Percentiles rank a stretch among this genome's conserved stretches.
Evolutionary conservation across 2,888 invertebrate genomes (phyloP).

Genomic region (Spilosoma lubricipeda): DNA sequence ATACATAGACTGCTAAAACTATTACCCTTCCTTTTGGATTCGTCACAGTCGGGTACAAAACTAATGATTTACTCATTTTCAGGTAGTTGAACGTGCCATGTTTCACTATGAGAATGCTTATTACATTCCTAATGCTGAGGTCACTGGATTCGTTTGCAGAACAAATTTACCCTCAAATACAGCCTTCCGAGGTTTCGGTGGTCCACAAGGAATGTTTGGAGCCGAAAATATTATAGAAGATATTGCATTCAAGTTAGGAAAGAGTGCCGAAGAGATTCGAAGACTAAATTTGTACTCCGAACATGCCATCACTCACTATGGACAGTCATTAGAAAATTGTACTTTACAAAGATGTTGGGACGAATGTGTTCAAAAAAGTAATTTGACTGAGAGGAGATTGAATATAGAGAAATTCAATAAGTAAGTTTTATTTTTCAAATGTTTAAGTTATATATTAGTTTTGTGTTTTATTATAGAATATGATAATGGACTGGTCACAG

Average conservation of each 20-base stretch:
- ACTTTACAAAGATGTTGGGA: conserved; percentile 92
- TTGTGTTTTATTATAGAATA: neutral
- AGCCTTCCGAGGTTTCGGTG: conserved; percentile 97
- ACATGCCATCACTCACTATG: conserved; percentile 92
- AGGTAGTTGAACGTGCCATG: conserved; percentile 94
- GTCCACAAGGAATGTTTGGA: conserved; percentile 96
- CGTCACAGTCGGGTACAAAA: neutral
- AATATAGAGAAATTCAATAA: conserved; percentile 90
- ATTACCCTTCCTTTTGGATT: too few relatives aligned
- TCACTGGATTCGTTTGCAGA: conserved; percentile 91
- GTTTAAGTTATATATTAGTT: too few relatives aligned
- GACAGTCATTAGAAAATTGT: conserved; percentile 90
- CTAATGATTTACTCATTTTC: conserved; percentile 30
- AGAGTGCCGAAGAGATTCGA: conserved; percentile 88
- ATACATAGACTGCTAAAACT: too few relatives aligned
- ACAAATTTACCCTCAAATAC: conserved; percentile 97
- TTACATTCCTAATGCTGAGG: conserved; percentile 90
- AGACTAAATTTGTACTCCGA: conserved; percentile 92
- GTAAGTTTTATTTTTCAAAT: conserved; percentile 68
- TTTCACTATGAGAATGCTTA: conserved; percentile 95
- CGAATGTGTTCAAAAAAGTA: conserved; percentile 90
- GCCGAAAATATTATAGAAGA: conserved; percentile 92
- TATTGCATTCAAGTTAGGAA: conserved; percentile 89
- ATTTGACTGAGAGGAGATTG: conserved; percentile 86
- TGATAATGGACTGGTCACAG: neutral